A percentile compares a stretch with the other conserved stretches of the same genome.
Conservation (phyloP, 2,797 vertebrate species). For the Syncerus caffer region DNA sequence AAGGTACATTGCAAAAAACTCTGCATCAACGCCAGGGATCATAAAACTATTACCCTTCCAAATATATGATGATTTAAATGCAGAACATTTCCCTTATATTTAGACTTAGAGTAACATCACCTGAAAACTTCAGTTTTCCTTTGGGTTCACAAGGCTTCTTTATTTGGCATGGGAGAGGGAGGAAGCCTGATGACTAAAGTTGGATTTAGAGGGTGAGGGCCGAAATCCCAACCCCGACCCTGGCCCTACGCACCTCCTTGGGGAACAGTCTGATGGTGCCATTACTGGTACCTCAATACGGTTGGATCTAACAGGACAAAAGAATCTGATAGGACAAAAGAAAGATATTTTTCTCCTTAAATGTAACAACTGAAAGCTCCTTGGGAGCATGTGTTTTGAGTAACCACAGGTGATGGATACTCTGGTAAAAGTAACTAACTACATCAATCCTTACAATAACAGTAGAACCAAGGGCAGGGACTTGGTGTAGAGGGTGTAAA, state of each 20-base stretch:
- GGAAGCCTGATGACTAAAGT: neutral
- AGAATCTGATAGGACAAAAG: neutral
- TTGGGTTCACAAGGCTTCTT: neutral
- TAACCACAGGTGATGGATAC: neutral
- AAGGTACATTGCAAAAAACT: neutral
- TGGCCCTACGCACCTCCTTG: neutral
- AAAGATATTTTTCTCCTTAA: neutral
- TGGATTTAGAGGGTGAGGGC: neutral
- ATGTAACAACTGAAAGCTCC: neutral
- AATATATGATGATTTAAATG: neutral
- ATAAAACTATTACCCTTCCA: conserved; percentile 5
- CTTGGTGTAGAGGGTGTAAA: neutral
- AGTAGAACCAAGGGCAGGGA: neutral
- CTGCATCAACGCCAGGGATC: neutral
- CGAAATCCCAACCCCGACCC: neutral
- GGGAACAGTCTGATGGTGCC: neutral
- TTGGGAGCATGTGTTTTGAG: neutral
- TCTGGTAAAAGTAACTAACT: conserved; percentile 30
- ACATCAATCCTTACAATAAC: conserved; percentile 50
- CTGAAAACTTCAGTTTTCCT: conserved; percentile 20
- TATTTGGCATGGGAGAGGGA: neutral
- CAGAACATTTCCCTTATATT: conserved; percentile 4
- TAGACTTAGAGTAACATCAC: neutral
- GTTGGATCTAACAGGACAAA: neutral
- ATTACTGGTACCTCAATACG: neutral